Evolutionary conservation across 23 tunicate species (phyloP).

Genomic region (Botrylloides violaceus): DNA sequence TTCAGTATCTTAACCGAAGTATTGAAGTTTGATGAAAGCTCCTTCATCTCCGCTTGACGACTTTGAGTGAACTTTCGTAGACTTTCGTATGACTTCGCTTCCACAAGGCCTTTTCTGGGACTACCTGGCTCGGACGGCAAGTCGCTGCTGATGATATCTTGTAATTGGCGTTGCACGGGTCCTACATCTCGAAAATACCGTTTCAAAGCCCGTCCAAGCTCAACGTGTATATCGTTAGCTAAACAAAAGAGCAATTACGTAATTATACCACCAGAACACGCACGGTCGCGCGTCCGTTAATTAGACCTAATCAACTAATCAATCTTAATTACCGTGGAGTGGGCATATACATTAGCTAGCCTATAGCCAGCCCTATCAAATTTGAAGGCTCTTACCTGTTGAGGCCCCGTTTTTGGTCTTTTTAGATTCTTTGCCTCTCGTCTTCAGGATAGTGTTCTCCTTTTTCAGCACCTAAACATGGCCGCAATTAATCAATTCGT

Average conservation of each 20-base stretch:
- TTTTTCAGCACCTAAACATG: constrained; percentile 25
- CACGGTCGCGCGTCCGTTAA: too few species aligned
- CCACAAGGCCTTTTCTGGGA: background rate
- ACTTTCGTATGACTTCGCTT: background rate
- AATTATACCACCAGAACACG: too few species aligned
- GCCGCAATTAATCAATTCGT: too few species aligned
- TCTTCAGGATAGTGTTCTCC: constrained; percentile 47
- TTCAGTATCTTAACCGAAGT: constrained; percentile 16
- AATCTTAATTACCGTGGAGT: too few species aligned
- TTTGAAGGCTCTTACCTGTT: background rate
- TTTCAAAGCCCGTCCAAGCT: constrained; percentile 60
- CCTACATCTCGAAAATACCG: constrained; percentile 35
- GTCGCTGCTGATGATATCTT: background rate
- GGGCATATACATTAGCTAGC: background rate
- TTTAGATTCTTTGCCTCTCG: constrained; percentile 18
- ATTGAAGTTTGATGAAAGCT: constrained; percentile 32
- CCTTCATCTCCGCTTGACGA: constrained; percentile 5
- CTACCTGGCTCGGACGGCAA: constrained; percentile 10
- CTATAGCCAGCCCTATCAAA: too few species aligned
- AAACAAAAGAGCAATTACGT: background rate
- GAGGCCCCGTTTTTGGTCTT: constrained; percentile 6
- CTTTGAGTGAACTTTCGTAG: constrained; percentile 2
- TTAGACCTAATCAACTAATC: background rate
- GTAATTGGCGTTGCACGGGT: constrained; percentile 36
- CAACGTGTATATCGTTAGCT: constrained; percentile 44